These are phyloP conservation scores for Astyanax mexicanus DNA, from an alignment of 2,797 vertebrate species.

Conservation along the genomic window DNA sequence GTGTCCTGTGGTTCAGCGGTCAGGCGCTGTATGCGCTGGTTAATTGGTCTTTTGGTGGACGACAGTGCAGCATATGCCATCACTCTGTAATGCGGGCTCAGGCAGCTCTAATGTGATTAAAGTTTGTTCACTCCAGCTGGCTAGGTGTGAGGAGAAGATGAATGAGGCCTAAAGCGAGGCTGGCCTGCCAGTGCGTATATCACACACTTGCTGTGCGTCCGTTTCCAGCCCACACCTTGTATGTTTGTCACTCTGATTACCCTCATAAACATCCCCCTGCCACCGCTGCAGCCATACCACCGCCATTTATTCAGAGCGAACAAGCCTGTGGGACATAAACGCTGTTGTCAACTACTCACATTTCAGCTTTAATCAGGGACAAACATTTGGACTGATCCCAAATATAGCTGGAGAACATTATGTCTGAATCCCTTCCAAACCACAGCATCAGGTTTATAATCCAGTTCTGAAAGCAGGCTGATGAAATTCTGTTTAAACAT, in stretches of 20 bases:
- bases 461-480: background rate
- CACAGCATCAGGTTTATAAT: background rate
- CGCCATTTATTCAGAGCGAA: background rate
- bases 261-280: conserved; percentile 30
- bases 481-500: background rate
- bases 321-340: conserved; percentile 27
- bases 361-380: conserved; percentile 7
- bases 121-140: conserved; percentile 33
- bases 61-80: background rate
- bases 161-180: conserved; percentile 22
- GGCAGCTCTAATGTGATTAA: conserved; percentile 39
- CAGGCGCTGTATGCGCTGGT: background rate
- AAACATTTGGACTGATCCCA: background rate
- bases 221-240: conserved; percentile 29
- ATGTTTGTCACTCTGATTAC: conserved; percentile 35
- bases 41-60: conserved; percentile 11
- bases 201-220: conserved; percentile 4
- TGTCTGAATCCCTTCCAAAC: background rate
- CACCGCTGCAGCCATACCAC: background rate
- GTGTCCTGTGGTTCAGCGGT: background rate
- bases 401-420: background rate
- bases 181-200: conserved; percentile 22
- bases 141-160: conserved; percentile 25
- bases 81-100: conserved; percentile 2
- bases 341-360: conserved; percentile 13